Base-by-base conservation (phyloP, 2,888 invertebrate species). In the Tachina fera region DNA sequence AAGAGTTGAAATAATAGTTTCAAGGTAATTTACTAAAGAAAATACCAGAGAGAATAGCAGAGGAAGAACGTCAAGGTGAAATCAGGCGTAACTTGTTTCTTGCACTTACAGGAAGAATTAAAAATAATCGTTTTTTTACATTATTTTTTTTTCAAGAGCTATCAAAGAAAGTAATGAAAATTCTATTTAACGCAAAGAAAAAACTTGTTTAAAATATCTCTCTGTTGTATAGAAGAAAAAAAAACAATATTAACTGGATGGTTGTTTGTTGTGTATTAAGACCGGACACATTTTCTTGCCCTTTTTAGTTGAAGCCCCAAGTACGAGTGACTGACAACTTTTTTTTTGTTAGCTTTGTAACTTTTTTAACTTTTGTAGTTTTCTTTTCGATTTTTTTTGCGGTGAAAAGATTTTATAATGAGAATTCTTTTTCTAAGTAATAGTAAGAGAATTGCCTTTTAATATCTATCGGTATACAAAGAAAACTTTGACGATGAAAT, bases 1-100 rank as follows among this genome's bases (percentile, higher is more conserved):
- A 61, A 53, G 61, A 72, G 71, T 80, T 39, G 70, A 85, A 82
- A 85, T 84, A 85, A 79, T 85, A 79, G 82, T 86, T 83, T 80
- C 86, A 83, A 83, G 86, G 86, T 83, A 86, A 86, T 76, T 86
- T 86, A 72, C 72, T 76, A 68, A 78, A 78, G 47, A 75, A 74
- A 81, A 74, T 80, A 41, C 19, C 41, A 74, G 53, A n/a, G 47
- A 56, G 22, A 71, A 72, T 14, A 53, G 45, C 6, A 75, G 60
- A 43, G 47, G 39, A 76, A 49, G 47, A 68, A 63, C 16, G 65
- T 60, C 85, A 86, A 86, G 85, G 85, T 86, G 79, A 86, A 86
- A 86, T 86, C 75, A 76, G 76, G 83, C 79, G 79, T 68, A 72
- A 78, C 83, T 78, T 72, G 77, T 72, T 83, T 71, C 67, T 53